A percentile compares a stretch with the other conserved stretches of the same genome.
phyloP scores from a whole-genome alignment of 2,113 vertebrate species.

The Otolemur garnettii region DNA sequence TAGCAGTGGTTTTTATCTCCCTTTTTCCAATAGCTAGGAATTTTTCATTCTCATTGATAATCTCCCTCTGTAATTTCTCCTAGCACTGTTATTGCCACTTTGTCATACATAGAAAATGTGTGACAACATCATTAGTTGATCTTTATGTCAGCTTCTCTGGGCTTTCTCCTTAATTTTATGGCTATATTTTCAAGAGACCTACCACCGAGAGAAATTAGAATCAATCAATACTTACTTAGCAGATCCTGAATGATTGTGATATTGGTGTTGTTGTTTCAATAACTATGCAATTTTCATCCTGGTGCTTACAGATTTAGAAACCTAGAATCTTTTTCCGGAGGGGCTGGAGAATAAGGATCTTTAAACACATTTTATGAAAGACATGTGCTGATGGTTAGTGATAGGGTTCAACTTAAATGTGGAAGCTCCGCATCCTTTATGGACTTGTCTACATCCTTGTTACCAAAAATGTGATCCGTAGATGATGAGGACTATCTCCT shows the following conservation, averaged over 20 bases:
- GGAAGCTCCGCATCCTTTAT: not conserved
- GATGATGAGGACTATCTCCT: not conserved
- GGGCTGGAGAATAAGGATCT: not conserved
- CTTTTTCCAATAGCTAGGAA: conserved; percentile 51
- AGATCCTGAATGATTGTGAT: not conserved
- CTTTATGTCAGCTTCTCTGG: conserved; percentile 47
- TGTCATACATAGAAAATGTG: conserved; percentile 1
- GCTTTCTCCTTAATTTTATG: not conserved
- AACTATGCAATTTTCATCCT: not conserved
- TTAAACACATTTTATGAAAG: conserved; percentile 54
- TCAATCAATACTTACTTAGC: conserved; percentile 49
- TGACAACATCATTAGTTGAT: conserved; percentile 51
- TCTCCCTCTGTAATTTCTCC: conserved; percentile 35
- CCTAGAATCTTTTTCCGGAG: not conserved
- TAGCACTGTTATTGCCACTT: not conserved
- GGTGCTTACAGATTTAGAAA: not conserved
- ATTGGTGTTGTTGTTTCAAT: not conserved
- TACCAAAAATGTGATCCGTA: conserved; percentile 22
- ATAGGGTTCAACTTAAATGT: not conserved
- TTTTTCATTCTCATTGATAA: not conserved
- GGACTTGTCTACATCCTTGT: not conserved
- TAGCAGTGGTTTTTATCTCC: conserved; percentile 25
- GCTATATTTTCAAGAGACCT: conserved; percentile 28
- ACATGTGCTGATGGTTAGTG: not conserved
- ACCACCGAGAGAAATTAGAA: not conserved